Evolutionary conservation across 2,888 invertebrate genomes (phyloP).

Genomic region (Calameuta idolon): DNA sequence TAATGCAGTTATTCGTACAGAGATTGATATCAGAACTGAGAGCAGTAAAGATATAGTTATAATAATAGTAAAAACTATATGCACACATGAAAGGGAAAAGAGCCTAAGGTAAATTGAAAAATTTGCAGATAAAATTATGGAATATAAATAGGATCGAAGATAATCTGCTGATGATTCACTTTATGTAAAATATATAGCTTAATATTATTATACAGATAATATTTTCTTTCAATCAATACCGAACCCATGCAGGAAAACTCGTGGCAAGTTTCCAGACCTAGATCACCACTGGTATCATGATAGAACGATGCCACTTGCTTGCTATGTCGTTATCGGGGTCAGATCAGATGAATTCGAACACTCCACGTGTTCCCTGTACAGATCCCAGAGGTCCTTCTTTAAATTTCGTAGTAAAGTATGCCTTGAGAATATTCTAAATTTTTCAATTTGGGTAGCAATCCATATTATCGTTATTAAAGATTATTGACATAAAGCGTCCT

Average conservation of each 20-base stretch:
- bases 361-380: neutral
- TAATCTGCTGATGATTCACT: neutral
- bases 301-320: neutral
- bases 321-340: constrained; percentile 8
- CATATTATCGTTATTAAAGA: neutral
- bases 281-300: neutral
- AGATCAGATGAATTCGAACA: neutral
- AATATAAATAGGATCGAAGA: neutral
- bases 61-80: neutral
- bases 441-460: neutral
- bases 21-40: neutral
- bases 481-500: neutral
- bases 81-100: neutral
- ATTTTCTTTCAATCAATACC: neutral
- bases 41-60: neutral
- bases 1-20: neutral
- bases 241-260: neutral
- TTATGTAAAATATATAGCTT: neutral
- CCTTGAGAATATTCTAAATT: neutral
- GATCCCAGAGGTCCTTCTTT: neutral
- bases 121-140: too few species aligned
- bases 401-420: neutral
- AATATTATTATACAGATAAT: neutral
- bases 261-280: neutral
- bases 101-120: neutral